Conservation (phyloP, 1,140 invertebrate species). For the Wasmannia auropunctata region DNA sequence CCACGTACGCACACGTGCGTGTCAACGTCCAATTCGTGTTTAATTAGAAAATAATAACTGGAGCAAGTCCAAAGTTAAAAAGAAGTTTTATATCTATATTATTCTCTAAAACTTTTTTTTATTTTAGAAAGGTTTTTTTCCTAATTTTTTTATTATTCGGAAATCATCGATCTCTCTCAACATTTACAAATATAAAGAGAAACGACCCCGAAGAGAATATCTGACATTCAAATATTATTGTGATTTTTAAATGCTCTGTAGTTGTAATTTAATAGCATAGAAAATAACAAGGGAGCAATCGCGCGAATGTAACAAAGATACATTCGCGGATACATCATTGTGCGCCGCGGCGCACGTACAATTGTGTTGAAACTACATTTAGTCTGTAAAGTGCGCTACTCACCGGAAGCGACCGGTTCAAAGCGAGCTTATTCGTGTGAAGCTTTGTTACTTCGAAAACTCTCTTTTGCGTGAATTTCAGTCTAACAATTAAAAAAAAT, state of each 20-base stretch:
- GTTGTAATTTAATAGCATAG: background rate
- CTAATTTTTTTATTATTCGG: background rate
- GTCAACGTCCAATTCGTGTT: background rate
- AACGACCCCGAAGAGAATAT: background rate
- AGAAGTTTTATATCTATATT: background rate
- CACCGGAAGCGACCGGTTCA: background rate
- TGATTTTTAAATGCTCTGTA: background rate
- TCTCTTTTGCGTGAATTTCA: background rate
- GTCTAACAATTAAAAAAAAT: background rate
- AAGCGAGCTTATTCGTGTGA: slow-evolving; percentile 5
- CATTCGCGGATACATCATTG: background rate
- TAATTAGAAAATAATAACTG: background rate
- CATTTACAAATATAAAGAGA: background rate
- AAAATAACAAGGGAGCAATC: background rate
- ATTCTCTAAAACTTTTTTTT: background rate
- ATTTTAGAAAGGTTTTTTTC: background rate
- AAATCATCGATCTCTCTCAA: background rate
- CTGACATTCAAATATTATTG: background rate
- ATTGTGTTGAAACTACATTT: slow-evolving; percentile 1
- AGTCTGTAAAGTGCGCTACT: background rate
- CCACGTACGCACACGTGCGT: background rate
- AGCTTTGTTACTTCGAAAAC: slow-evolving; percentile 3
- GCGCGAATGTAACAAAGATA: background rate
- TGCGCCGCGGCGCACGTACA: too few species aligned
- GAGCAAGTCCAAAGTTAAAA: background rate